These are phyloP conservation scores for Ornithoptera priamus DNA, from an alignment of 2,888 invertebrate species.

Conservation along the genomic window DNA sequence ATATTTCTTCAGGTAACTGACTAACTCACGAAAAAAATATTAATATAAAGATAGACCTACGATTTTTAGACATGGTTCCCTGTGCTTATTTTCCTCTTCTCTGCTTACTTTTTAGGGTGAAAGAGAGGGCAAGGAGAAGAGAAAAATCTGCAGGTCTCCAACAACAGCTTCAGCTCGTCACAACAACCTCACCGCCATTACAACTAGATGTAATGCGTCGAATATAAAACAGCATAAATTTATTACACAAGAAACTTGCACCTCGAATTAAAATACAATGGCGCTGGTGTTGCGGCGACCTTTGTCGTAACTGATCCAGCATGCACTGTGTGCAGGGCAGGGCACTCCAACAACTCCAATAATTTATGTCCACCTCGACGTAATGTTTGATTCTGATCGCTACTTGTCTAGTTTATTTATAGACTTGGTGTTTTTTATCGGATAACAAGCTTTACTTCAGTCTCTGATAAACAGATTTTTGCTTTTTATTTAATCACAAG, in stretches of 20 bases:
- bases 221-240: constrained; percentile 21
- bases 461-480: no score
- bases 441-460: no score
- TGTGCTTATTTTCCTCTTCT: no score
- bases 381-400: neutral
- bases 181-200: neutral
- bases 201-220: constrained; percentile 5
- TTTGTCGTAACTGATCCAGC: constrained; percentile 19
- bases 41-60: no score
- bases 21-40: no score
- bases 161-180: constrained; percentile 4
- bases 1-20: no score
- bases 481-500: no score
- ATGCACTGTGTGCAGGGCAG: constrained; percentile 7
- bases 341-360: constrained; percentile 9
- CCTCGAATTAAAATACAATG: constrained; percentile 22
- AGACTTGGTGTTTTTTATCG: neutral
- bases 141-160: no score
- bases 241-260: constrained; percentile 18
- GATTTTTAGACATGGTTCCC: no score
- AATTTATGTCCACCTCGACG: constrained; percentile 8
- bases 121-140: no score
- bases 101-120: no score
- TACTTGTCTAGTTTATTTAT: neutral
- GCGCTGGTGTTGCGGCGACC: constrained; percentile 12